Evolutionary conservation across 1,140 invertebrate species (phyloP).

Genomic region (Drosophila erecta): DNA sequence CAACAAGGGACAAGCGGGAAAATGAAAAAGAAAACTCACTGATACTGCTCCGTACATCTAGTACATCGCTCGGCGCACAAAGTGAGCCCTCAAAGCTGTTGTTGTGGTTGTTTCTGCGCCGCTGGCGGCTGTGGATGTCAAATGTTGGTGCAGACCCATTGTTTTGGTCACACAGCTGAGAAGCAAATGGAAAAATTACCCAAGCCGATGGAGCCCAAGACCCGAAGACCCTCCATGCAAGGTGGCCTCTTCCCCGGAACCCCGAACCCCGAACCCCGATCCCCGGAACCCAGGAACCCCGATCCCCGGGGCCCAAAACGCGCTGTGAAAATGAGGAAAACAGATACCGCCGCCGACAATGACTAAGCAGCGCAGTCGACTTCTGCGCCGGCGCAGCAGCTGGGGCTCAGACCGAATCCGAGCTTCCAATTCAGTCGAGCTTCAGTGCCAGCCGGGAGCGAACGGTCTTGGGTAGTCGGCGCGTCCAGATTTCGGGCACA

Average conservation of each 20-base stretch:
- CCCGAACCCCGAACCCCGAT: conserved; percentile 17
- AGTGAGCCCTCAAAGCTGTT: conserved; percentile 62
- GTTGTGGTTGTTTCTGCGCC: conserved; percentile 21
- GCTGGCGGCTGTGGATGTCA: conserved; percentile 16
- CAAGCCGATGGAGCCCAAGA: conserved; percentile 64
- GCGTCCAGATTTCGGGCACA: conserved; percentile 12
- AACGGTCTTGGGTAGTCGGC: conserved; percentile 29
- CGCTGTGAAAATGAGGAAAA: conserved; percentile 79
- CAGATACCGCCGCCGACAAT: conserved; percentile 57
- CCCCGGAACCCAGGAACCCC: conserved; percentile 50
- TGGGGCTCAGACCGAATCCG: conserved; percentile 39
- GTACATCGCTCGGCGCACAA: conserved; percentile 34
- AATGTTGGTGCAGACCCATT: conserved; percentile 51
- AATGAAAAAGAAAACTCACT: conserved; percentile 40
- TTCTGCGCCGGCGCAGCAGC: conserved; percentile 11
- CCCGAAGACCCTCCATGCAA: conserved; percentile 60
- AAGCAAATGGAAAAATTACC: conserved; percentile 76
- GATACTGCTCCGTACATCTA: conserved; percentile 53
- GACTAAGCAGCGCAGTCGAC: conserved; percentile 19
- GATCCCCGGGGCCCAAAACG: conserved; percentile 44
- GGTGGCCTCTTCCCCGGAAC: conserved; percentile 47
- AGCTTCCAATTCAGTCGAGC: conserved; percentile 53
- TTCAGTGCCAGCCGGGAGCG: conserved; percentile 59
- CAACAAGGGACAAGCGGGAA: conserved; percentile 25
- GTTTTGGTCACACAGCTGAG: conserved; percentile 80